These are phyloP conservation scores for Temnothorax longispinosus DNA, from an alignment of 1,140 invertebrate genomes.

Conservation along the genomic window DNA sequence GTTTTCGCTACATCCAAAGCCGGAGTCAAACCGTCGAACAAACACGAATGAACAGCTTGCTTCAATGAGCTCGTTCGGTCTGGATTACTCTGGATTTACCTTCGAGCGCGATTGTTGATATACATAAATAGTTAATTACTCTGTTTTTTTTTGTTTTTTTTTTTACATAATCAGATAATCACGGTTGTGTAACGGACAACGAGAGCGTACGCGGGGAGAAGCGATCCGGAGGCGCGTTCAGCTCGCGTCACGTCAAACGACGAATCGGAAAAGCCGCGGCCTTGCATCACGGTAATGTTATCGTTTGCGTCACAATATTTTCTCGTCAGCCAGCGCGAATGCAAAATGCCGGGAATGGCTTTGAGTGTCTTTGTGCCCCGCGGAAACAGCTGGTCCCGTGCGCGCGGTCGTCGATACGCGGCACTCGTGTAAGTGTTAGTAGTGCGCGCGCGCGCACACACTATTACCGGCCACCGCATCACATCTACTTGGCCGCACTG, in stretches of 20 bases:
- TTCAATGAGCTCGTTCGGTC: background rate
- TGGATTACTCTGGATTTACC: background rate
- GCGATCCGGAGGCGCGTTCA: conserved; percentile 8
- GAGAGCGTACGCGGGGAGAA: background rate
- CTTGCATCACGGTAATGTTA: conserved; percentile 67
- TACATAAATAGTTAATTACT: conserved; percentile 13
- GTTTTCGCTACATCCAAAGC: background rate
- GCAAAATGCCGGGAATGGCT: conserved; percentile 62
- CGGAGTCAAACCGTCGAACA: background rate
- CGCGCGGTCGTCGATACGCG: background rate
- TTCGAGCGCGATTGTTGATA: background rate
- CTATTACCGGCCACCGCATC: background rate
- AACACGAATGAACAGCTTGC: background rate
- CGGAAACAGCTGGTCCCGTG: conserved; percentile 57
- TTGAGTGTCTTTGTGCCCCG: conserved; percentile 66
- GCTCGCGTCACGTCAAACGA: conserved; percentile 23
- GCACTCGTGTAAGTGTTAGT: background rate
- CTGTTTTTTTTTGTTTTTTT: background rate
- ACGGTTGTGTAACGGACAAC: background rate
- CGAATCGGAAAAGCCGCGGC: conserved; percentile 70
- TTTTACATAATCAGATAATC: conserved; percentile 7
- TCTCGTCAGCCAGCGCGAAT: conserved; percentile 49
- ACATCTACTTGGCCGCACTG: background rate
- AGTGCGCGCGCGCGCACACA: background rate
- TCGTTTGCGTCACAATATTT: conserved; percentile 73